Evolutionary conservation across 1,140 invertebrate genomes (phyloP).

Genomic region (Eufriesea mexicana): DNA sequence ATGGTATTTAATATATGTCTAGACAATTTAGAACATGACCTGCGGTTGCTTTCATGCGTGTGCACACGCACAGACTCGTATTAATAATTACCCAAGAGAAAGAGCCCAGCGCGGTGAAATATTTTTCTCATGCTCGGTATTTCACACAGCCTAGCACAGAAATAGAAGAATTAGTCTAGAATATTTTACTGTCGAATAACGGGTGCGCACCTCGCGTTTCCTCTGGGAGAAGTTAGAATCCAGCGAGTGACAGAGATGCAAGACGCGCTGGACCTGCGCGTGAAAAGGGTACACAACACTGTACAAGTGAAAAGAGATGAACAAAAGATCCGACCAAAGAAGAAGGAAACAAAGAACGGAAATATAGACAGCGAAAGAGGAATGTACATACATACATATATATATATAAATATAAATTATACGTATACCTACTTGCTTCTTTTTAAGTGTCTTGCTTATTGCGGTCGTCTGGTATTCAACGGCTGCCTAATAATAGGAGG

Average conservation of each 20-base stretch:
- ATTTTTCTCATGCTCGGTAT: conserved; percentile 29
- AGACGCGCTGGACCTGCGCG: not conserved
- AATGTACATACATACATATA: not conserved
- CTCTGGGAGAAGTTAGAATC: not conserved
- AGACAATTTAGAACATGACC: conserved; percentile 15
- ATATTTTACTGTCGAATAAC: conserved; percentile 43
- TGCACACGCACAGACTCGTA: not conserved
- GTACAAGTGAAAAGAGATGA: not conserved
- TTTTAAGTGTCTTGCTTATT: conserved; percentile 51
- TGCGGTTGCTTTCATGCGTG: not conserved
- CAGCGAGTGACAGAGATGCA: not conserved
- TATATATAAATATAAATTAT: not conserved
- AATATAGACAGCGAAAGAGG: not conserved
- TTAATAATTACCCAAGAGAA: conserved; percentile 31
- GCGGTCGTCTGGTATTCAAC: conserved; percentile 44
- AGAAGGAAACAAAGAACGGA: not conserved
- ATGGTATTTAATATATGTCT: conserved; percentile 27
- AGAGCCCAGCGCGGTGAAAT: not conserved
- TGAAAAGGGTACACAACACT: not conserved
- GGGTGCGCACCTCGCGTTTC: not conserved
- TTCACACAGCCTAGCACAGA: conserved; percentile 9
- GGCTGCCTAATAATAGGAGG: conserved; percentile 62
- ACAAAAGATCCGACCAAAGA: not conserved
- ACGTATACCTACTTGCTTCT: conserved; percentile 31
- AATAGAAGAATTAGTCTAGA: conserved; percentile 32